Evolutionary conservation across 1,140 invertebrate species (phyloP), one percentile per base, ranked within the genome.

Genomic region (Lasioglossum albipes): DNA sequence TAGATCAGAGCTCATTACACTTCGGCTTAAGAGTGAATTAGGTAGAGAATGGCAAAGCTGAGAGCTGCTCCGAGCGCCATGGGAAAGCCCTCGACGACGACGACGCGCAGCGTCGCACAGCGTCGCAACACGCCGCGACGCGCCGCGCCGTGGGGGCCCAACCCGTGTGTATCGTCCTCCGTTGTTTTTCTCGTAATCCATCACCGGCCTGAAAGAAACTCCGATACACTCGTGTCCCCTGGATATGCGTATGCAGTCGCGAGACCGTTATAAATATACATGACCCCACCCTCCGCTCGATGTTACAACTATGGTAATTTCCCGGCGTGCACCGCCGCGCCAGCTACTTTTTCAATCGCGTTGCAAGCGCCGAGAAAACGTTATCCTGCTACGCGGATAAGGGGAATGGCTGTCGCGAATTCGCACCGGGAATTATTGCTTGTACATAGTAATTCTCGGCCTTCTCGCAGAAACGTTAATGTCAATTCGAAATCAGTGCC

Each of bases 1-100:
- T 87, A 87, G 84, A 87, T 87, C 84, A 83, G 85, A 86, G 81
- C 85, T 87, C 84, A 81, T 87, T 87, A 86, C 73, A 59, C 62
- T 67, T 81, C 9, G 64, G 81, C 85, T 86, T 81, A 84, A 86
- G 73, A 81, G 81, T 75, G 85, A 87, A 86, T 83, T 83, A 84
- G 77, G n/a, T 71, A 62, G 62, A 72, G 77, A 84, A 78, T 61
- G 64, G 54, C 52, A 36, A 22, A 59, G 22, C 7, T 1, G 18
- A 6, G 74, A 41, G 64, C 36, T 31, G 36, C 13, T 3, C 16
- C 13, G 45, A 49, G 16, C 52, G 13, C 1, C 52, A 20, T 54
- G 52, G 52, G 18, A 3, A 18, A 36, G 62, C 61, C 45, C 22
- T 68, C 36, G 36, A 36, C 36, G 36, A 36, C 36, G 2, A 36